These are phyloP conservation scores for Eufriesea mexicana DNA, from an alignment of 1,140 invertebrate species.

Conservation along the genomic window DNA sequence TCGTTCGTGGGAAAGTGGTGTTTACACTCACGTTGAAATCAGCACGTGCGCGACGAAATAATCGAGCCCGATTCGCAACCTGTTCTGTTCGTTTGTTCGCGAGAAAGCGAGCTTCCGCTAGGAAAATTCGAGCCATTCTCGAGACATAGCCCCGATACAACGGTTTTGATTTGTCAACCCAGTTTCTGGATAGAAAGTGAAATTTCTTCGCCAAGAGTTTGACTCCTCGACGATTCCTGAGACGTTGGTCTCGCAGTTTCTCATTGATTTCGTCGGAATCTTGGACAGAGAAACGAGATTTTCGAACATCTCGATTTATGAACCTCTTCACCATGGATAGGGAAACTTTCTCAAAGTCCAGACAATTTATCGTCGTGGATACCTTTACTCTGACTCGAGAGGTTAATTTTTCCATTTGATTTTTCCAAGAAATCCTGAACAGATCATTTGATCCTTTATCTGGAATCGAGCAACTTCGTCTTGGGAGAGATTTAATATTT, in stretches of 20 bases:
- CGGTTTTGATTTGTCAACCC: constrained; percentile 8
- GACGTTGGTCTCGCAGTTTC: no score
- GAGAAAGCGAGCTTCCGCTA: neutral
- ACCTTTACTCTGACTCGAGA: no score
- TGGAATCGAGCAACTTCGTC: no score
- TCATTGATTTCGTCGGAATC: no score
- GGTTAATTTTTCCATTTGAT: no score
- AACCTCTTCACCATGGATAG: neutral
- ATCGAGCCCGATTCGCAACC: neutral
- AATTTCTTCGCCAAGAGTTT: neutral
- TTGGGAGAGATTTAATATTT: no score
- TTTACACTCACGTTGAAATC: neutral
- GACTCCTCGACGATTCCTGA: neutral
- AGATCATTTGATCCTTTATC: no score
- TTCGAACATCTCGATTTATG: neutral
- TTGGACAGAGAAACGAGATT: neutral
- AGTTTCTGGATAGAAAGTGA: neutral
- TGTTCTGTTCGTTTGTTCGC: neutral
- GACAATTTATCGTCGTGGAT: no score
- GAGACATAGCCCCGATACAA: neutral
- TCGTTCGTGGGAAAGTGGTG: neutral
- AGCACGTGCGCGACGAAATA: neutral
- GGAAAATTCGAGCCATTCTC: neutral
- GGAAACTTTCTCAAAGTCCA: neutral
- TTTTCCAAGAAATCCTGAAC: no score